Conservation (phyloP, 1,140 invertebrate species). For the Heliconius eleuchia region DNA sequence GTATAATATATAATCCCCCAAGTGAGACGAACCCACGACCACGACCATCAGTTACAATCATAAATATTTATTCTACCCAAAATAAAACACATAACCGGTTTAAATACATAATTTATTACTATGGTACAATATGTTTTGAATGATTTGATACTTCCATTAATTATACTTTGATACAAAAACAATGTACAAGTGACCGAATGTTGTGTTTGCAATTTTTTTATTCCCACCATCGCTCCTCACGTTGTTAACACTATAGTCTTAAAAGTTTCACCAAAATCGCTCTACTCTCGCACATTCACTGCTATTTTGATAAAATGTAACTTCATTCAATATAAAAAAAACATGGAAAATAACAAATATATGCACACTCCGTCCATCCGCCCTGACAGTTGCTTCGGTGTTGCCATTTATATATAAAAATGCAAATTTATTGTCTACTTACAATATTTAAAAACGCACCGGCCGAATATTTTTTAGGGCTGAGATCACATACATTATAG, state of each 20-base stretch:
- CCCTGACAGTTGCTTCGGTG: constrained; percentile 57
- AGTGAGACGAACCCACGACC: too few relatives aligned
- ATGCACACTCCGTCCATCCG: constrained; percentile 61
- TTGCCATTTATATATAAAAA: constrained; percentile 17
- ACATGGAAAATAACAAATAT: constrained; percentile 74
- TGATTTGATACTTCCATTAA: constrained; percentile 56
- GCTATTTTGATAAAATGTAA: constrained; percentile 47
- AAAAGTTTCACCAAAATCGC: constrained; percentile 35
- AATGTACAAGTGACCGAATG: constrained; percentile 58
- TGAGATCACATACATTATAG: constrained; percentile 3
- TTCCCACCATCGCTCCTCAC: constrained; percentile 38
- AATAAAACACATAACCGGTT: constrained; percentile 45
- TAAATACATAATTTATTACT: constrained; percentile 79
- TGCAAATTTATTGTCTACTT: constrained; percentile 24
- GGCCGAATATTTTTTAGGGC: background rate
- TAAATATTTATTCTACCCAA: background rate
- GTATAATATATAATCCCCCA: too few relatives aligned
- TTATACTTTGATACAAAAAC: constrained; percentile 46
- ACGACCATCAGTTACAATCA: too few relatives aligned
- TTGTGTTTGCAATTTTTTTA: constrained; percentile 42
- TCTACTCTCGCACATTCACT: constrained; percentile 48
- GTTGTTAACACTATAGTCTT: constrained; percentile 29
- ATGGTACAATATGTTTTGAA: constrained; percentile 73
- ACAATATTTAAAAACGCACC: constrained; percentile 11
- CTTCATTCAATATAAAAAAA: constrained; percentile 59